Evolutionary conservation across 1,140 invertebrate species (phyloP).

Genomic region (Caerostris darwini): DNA sequence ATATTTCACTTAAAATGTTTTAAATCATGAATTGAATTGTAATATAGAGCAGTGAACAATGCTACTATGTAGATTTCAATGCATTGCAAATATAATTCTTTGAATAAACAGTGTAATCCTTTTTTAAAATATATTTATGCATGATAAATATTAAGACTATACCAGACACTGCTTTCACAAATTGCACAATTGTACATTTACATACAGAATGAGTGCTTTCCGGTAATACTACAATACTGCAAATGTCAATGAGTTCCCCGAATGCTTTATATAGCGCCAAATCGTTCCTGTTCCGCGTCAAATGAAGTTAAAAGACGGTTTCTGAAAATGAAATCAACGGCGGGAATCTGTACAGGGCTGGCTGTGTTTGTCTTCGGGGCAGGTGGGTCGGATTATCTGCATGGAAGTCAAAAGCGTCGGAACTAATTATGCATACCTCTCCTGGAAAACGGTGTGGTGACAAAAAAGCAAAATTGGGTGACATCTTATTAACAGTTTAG

Average conservation of each 20-base stretch:
- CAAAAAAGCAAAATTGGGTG: neutral
- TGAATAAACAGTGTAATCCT: too few species aligned
- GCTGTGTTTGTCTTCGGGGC: neutral
- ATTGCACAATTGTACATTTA: too few species aligned
- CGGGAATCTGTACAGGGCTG: neutral
- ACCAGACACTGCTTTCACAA: too few species aligned
- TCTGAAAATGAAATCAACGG: neutral
- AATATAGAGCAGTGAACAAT: too few species aligned
- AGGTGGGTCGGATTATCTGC: neutral
- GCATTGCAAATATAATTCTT: too few species aligned
- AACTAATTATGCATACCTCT: neutral
- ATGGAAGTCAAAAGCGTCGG: neutral
- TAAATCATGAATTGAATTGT: too few species aligned
- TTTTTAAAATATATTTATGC: too few species aligned
- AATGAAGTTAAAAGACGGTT: neutral
- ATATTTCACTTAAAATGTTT: too few species aligned
- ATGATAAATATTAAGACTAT: too few species aligned
- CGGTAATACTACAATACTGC: too few species aligned
- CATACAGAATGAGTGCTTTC: too few species aligned
- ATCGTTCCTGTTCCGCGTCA: neutral
- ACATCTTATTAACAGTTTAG: conserved; percentile 6
- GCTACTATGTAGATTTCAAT: too few species aligned
- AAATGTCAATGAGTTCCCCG: neutral
- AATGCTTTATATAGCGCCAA: neutral
- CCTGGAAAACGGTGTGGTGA: neutral